Evolutionary conservation across 2,888 invertebrate genomes (phyloP).

Genomic region (Gymnoscelis rufifasciata): DNA sequence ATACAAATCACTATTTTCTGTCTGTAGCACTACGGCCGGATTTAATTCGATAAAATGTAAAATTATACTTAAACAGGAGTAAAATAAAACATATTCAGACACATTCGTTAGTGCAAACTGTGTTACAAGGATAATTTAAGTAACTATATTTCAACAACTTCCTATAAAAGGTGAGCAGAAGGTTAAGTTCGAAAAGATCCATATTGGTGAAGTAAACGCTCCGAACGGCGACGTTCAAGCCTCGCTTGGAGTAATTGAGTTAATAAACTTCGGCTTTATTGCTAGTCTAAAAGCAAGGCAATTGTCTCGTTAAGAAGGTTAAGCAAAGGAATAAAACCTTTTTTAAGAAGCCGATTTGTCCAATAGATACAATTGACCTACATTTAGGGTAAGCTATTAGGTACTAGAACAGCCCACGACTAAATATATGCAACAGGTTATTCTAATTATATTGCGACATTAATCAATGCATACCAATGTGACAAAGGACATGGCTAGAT

Average conservation of each 20-base stretch:
- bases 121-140: too few relatives aligned
- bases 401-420: conserved; percentile 29
- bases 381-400: conserved; percentile 23
- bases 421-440: conserved; percentile 29
- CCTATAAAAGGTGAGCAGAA: conserved; percentile 9
- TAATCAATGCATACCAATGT: conserved; percentile 25
- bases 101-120: too few relatives aligned
- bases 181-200: conserved; percentile 7
- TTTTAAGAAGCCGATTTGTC: conserved; percentile 23
- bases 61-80: too few relatives aligned
- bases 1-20: too few relatives aligned
- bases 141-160: not conserved
- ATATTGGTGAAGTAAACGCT: conserved; percentile 9
- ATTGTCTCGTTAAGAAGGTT: conserved; percentile 18
- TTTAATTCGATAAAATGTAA: too few relatives aligned
- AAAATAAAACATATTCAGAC: too few relatives aligned
- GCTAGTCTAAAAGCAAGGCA: conserved; percentile 7
- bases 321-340: conserved; percentile 13
- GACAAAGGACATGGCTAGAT: conserved; percentile 34
- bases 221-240: conserved; percentile 18
- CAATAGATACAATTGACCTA: conserved; percentile 33
- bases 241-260: conserved; percentile 26
- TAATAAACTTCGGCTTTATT: conserved; percentile 18
- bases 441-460: conserved; percentile 1
- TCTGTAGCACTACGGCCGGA: too few relatives aligned